Conservation (phyloP, 2,888 invertebrate species). For the Spilosoma lubricipeda region DNA sequence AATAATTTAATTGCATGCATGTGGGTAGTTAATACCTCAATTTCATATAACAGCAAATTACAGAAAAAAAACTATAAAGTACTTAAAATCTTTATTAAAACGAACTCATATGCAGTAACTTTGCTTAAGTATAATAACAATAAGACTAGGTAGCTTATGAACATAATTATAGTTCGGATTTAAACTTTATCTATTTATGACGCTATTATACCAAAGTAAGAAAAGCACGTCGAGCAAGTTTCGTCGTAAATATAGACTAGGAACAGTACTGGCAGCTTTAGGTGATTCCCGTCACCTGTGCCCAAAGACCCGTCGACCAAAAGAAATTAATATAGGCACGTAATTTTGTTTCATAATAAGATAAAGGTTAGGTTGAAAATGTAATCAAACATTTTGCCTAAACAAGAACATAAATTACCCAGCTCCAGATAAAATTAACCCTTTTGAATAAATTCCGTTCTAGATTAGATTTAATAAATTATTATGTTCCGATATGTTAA, state of each 20-base stretch:
- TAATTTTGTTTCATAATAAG: constrained; percentile 1
- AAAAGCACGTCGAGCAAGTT: constrained; percentile 56
- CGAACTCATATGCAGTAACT: neutral
- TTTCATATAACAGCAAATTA: neutral
- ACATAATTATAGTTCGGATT: constrained; percentile 47
- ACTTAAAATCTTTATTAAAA: neutral
- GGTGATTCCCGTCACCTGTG: constrained; percentile 58
- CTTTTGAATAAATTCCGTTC: constrained; percentile 12
- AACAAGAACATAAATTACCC: constrained; percentile 11
- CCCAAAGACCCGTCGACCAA: constrained; percentile 17
- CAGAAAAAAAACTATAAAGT: neutral
- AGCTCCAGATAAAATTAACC: constrained; percentile 10
- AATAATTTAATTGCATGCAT: too few relatives aligned
- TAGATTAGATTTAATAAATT: constrained; percentile 12
- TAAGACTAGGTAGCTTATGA: constrained; percentile 14
- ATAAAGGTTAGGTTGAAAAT: neutral
- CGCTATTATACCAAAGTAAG: constrained; percentile 56
- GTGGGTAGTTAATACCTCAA: neutral
- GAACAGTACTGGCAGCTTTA: constrained; percentile 32
- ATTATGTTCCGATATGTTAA: constrained; percentile 2
- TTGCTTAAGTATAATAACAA: constrained; percentile 1
- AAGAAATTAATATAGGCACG: constrained; percentile 22
- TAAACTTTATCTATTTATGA: constrained; percentile 63
- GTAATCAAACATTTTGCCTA: constrained; percentile 6
- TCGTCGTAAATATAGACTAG: constrained; percentile 62